A percentile compares a stretch with the other conserved stretches of the same genome.
phyloP scores from a whole-genome alignment of 2,888 invertebrate genomes.

The Thymelicus lineola region DNA sequence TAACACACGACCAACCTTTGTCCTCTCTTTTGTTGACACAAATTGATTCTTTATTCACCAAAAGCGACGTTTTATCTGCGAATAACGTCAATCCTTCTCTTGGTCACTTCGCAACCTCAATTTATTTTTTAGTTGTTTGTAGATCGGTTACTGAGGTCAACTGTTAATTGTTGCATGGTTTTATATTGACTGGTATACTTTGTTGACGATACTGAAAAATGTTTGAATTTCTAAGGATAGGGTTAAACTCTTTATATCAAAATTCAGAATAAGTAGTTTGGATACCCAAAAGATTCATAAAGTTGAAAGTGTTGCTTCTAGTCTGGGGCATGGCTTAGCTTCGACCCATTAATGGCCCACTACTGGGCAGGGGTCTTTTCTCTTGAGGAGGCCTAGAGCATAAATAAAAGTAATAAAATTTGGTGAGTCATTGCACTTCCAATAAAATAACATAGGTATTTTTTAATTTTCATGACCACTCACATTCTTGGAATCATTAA shows the following conservation, averaged over 20 bases:
- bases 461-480: not conserved
- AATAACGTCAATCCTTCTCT: constrained; percentile 60
- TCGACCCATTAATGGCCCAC: too few relatives aligned
- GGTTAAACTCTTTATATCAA: too few relatives aligned
- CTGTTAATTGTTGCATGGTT: not conserved
- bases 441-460: not conserved
- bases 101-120: constrained; percentile 28
- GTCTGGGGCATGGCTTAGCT: too few relatives aligned
- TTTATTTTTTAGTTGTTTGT: constrained; percentile 15
- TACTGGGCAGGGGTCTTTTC: too few relatives aligned
- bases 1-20: constrained; percentile 60
- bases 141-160: not conserved
- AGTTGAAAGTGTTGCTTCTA: too few relatives aligned
- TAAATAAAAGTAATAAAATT: not conserved
- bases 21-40: constrained; percentile 62
- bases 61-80: constrained; percentile 70
- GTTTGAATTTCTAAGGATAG: too few relatives aligned
- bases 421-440: not conserved
- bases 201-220: too few relatives aligned
- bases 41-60: constrained; percentile 77
- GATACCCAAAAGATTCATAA: too few relatives aligned
- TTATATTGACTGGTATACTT: too few relatives aligned
- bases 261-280: too few relatives aligned
- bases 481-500: not conserved
- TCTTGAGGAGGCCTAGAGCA: too few relatives aligned